Evolutionary conservation across 2,888 invertebrate genomes (phyloP).

Genomic region (Slavum lentiscoides): DNA sequence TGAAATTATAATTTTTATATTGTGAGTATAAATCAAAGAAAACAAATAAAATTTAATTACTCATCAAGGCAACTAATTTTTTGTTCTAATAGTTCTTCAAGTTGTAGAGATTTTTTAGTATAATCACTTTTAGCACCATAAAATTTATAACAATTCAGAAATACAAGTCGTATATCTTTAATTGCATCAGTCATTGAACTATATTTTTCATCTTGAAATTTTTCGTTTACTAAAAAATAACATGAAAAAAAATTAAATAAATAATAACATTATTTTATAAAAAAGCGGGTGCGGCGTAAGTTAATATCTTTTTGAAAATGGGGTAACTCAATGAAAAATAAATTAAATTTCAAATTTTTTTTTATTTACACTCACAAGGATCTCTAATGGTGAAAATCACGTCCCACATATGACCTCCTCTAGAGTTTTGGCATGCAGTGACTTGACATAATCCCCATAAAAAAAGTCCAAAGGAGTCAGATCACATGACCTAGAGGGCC

Average conservation of each 20-base stretch:
- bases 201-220: conserved; percentile 59
- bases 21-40: background rate
- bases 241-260: conserved; percentile 14
- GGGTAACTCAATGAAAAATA: no score
- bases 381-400: no score
- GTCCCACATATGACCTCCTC: no score
- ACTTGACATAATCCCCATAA: no score
- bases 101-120: conserved; percentile 60
- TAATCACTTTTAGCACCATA: conserved; percentile 61
- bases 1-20: background rate
- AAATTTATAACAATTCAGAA: conserved; percentile 63
- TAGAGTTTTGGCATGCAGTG: no score
- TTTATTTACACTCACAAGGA: no score
- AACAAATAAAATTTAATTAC: conserved; percentile 57
- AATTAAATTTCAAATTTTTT: no score
- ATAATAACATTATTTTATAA: background rate
- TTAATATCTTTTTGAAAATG: no score
- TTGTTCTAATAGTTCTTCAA: conserved; percentile 62
- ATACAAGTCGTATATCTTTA: conserved; percentile 61
- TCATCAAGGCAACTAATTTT: conserved; percentile 61
- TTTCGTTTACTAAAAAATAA: conserved; percentile 56
- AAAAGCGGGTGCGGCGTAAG: no score
- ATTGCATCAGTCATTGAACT: conserved; percentile 61
- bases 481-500: no score
- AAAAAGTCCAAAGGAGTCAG: no score